Base-by-base conservation (phyloP, 2,888 invertebrate species). In the Lasius fuliginosus region DNA sequence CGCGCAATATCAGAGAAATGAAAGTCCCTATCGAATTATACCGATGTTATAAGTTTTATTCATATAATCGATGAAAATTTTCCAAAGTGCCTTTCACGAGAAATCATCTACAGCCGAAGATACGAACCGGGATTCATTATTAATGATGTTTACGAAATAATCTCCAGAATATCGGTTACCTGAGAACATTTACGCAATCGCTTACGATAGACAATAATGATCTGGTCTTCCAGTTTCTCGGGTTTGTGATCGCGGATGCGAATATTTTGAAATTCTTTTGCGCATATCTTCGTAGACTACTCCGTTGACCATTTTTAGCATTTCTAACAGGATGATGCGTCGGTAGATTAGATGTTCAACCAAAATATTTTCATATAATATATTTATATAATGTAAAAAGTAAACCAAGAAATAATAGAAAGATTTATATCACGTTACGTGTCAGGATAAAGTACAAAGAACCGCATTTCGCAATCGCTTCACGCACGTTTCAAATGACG, bases 181-280 rank as follows among this genome's bases (percentile, higher is more conserved):
- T 90, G 89, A 90, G 68, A 86, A 76, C 82, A 87, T 71, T 75
- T 88, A 89, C 83, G 27, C 27, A 53, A 8, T 8, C n/a, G 87
- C 69, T 90, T 90, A 90, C 62, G 81, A 83, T 90, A 87, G 89
- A 85, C 68, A 84, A 89, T 90, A 90, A 89, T 82, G 76, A 76
- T 53, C 58, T 65, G 76, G 82, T 86, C 60, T 82, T 84, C 71
- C 69, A 69, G 58, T 56, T 30, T 79, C 53, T 23, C 64, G 40
- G n/a, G n/a, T 42, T 15, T 65, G 23, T 23, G 33, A 58, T 18
- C 33, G 65, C 46, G 75, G 27, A 60, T 46, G 36, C 40, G 53
- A 65, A 62, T 18, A n/a, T 65, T 40, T 53, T 53, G 15, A 33
- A 49, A 42, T 23, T 9, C 53, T 74, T 73, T 82, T 36, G 40